Percentiles rank a stretch among this genome's conserved stretches.
Conservation (phyloP, 1,140 invertebrate genomes). For the Matsumurasca onukii region DNA sequence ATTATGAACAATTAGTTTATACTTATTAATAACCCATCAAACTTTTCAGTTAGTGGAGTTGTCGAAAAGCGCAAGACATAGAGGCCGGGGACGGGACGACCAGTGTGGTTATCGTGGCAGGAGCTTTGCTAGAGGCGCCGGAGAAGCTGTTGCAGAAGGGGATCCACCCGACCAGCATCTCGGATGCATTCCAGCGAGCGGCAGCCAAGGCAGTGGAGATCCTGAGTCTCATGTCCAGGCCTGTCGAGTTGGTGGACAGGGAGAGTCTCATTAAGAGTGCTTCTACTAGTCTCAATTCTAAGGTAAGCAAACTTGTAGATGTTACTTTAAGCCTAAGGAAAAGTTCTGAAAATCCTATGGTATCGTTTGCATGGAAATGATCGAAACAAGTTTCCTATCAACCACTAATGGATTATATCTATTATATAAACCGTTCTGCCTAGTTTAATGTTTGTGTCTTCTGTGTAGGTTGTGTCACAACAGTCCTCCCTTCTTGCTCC, state of each 20-base stretch:
- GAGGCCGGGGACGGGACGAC: constrained; percentile 99
- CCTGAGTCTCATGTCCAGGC: constrained; percentile 80
- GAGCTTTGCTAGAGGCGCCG: constrained; percentile 91
- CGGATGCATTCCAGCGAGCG: constrained; percentile 94
- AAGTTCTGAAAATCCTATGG: too few relatives aligned
- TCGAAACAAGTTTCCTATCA: background rate
- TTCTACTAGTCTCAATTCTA: constrained; percentile 97
- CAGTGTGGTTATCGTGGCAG: constrained; percentile 94
- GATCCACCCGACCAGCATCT: constrained; percentile 97
- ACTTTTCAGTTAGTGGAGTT: constrained; percentile 87
- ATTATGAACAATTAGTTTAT: background rate
- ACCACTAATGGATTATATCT: too few relatives aligned
- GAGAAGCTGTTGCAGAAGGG: constrained; percentile 91
- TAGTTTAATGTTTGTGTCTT: background rate
- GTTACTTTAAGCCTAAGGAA: too few relatives aligned
- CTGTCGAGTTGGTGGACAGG: constrained; percentile 85
- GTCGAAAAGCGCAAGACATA: constrained; percentile 97
- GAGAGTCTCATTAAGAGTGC: constrained; percentile 91
- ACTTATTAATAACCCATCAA: too few relatives aligned
- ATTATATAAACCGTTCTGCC: too few relatives aligned
- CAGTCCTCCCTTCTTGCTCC: constrained; percentile 93
- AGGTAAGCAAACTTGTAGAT: too few relatives aligned
- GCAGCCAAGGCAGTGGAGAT: constrained; percentile 84
- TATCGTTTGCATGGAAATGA: background rate
- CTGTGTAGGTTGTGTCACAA: constrained; percentile 85